A percentile compares a stretch with the other conserved stretches of the same genome.
Evolutionary conservation across 1,140 invertebrate species (phyloP).

Genomic region (Sinella curviseta): DNA sequence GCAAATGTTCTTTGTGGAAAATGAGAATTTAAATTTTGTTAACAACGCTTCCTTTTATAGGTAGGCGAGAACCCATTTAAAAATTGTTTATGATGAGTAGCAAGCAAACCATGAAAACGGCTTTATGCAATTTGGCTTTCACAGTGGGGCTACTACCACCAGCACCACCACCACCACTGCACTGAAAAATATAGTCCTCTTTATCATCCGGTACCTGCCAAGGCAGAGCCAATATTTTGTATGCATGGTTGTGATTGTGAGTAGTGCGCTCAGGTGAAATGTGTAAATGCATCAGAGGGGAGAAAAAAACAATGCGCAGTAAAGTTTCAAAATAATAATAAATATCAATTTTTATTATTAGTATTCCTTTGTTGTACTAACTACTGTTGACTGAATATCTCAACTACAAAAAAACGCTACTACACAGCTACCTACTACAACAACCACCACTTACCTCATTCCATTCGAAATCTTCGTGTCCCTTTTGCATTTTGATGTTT

Average conservation of each 20-base stretch:
- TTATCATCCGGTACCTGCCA: too few species aligned
- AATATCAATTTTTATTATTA: background rate
- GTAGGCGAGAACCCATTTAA: background rate
- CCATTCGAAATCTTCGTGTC: background rate
- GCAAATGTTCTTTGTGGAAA: background rate
- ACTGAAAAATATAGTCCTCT: too few species aligned
- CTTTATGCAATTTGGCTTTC: background rate
- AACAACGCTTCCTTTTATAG: background rate
- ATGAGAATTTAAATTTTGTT: background rate
- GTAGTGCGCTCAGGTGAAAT: too few species aligned
- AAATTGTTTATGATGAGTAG: background rate
- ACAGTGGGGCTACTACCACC: background rate
- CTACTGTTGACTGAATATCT: conserved; percentile 4
- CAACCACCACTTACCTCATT: background rate
- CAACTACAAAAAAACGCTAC: background rate
- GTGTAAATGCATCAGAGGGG: background rate
- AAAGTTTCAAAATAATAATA: background rate
- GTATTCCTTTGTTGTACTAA: conserved; percentile 7
- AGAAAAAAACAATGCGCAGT: background rate
- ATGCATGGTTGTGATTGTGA: too few species aligned
- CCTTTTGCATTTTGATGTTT: background rate
- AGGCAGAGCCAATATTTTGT: too few species aligned
- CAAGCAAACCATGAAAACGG: background rate
- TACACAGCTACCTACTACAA: background rate
- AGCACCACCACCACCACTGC: too few species aligned